Conservation (phyloP, 2,113 vertebrate genomes). For the Nesogale talazaci region DNA sequence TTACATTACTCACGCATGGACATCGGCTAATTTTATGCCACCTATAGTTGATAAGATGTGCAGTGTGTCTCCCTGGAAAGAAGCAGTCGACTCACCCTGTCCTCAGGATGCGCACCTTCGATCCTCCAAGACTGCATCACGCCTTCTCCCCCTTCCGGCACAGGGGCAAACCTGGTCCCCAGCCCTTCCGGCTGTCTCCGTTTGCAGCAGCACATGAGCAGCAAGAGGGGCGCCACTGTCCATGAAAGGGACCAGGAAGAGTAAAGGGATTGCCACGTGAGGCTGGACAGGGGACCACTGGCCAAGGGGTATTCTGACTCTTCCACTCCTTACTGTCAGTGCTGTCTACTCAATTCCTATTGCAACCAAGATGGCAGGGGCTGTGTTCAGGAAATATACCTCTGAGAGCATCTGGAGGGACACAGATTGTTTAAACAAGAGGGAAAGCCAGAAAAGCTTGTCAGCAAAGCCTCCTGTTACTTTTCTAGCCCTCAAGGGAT, state of each 20-base stretch:
- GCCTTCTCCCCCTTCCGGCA: conserved; percentile 90
- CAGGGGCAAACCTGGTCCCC: conserved; percentile 85
- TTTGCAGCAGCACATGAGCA: conserved; percentile 78
- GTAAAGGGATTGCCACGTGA: too few relatives aligned
- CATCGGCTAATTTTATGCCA: not conserved
- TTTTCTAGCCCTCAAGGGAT: conserved; percentile 9
- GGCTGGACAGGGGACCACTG: too few relatives aligned
- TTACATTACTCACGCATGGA: not conserved
- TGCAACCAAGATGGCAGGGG: too few relatives aligned
- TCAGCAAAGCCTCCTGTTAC: not conserved
- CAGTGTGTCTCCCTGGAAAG: not conserved
- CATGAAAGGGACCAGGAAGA: not conserved
- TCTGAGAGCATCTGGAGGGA: not conserved
- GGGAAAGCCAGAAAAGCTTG: not conserved
- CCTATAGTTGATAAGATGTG: not conserved
- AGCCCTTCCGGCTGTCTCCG: conserved; percentile 77
- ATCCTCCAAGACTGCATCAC: conserved; percentile 90
- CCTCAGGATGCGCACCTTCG: conserved; percentile 92
- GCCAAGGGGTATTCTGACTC: too few relatives aligned
- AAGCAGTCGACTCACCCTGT: conserved; percentile 87
- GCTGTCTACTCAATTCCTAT: too few relatives aligned
- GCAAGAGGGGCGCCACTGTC: conserved; percentile 68
- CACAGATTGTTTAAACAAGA: too few relatives aligned
- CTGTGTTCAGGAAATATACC: not conserved
- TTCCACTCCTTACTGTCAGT: too few relatives aligned